Base-by-base conservation (phyloP, 2,113 vertebrate species). In the Varanus salvator region DNA sequence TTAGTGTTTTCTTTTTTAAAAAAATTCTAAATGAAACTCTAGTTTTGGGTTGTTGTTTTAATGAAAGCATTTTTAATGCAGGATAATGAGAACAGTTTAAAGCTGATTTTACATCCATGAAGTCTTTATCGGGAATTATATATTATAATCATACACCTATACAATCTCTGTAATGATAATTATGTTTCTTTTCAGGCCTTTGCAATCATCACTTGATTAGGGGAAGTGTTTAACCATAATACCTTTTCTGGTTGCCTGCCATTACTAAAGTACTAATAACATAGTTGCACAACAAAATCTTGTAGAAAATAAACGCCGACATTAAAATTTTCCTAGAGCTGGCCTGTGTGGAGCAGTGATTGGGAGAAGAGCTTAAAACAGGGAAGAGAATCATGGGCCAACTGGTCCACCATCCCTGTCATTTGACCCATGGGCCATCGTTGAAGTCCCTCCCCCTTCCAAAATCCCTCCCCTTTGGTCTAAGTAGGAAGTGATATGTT, bases 181-280 rank as follows among this genome's bases (percentile, higher is more conserved):
- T 85, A 84, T 15, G 34, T 27, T 93, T 2, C 21, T 89, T 91
- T 0, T 0, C 0, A 88, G 7, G 8, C 57, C 50, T 86, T 93
- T 88, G 80, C 31, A 92, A 90, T 69, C n/a, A 94, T 60, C 23
- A 34, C 27, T 6, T 85, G 69, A 90, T 93, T 90, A 86, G 54
- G 19, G 0, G 29, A 54, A 92, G 8, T 82, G 85, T 88, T 57
- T 69, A 82, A 82, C 69, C 2, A 74, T 12, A 87, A 15, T 60
- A 60, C 29, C 23, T 5, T n/a, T 27, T 52, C 25, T 80, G 25
- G n/a, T 88, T 77, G 4, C 17, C 0, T 50, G n/a, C 2, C 4
- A 17, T 64, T 8, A 89, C 76, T 84, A 66, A 85, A 23, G 92
- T 90, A 15, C 44, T 81, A 90, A 84, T 78, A 86, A 86, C 38